Percentiles rank a stretch among this genome's conserved stretches.
Conservation (phyloP, 2,113 vertebrate species). For the Tyrannus savana region DNA sequence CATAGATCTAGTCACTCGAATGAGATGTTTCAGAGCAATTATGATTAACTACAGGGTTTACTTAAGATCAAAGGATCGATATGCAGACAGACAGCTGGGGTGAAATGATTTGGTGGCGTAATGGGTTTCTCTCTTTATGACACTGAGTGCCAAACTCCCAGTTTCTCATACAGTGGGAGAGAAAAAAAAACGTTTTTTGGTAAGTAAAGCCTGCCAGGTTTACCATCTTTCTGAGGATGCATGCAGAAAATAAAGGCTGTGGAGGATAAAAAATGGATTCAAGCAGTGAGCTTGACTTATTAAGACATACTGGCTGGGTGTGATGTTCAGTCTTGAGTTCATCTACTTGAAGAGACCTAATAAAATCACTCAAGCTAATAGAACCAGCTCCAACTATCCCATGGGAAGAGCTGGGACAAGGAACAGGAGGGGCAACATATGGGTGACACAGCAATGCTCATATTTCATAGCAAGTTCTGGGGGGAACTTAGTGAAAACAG, state of each 20-base stretch:
- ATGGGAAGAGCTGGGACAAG: not conserved
- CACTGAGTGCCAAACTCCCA: not conserved
- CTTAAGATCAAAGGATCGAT: constrained; percentile 17
- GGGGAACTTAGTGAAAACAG: not conserved
- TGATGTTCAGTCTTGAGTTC: not conserved
- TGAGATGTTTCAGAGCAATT: not conserved
- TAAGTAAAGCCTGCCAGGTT: not conserved
- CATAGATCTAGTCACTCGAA: not conserved
- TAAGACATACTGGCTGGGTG: not conserved
- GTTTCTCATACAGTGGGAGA: not conserved
- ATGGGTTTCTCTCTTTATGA: not conserved
- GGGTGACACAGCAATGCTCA: not conserved
- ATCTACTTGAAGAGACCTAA: not conserved
- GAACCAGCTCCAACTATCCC: not conserved
- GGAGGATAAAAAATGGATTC: not conserved
- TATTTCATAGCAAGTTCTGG: not conserved
- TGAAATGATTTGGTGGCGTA: not conserved
- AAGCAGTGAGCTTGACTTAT: not conserved
- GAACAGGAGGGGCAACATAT: not conserved
- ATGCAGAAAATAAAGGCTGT: not conserved
- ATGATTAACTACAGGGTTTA: not conserved
- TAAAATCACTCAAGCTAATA: not conserved
- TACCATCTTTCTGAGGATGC: not conserved
- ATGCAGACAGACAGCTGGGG: not conserved
- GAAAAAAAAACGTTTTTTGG: not conserved